Conservation (phyloP, 2,113 vertebrate genomes). For the Tachysurus vachellii region DNA sequence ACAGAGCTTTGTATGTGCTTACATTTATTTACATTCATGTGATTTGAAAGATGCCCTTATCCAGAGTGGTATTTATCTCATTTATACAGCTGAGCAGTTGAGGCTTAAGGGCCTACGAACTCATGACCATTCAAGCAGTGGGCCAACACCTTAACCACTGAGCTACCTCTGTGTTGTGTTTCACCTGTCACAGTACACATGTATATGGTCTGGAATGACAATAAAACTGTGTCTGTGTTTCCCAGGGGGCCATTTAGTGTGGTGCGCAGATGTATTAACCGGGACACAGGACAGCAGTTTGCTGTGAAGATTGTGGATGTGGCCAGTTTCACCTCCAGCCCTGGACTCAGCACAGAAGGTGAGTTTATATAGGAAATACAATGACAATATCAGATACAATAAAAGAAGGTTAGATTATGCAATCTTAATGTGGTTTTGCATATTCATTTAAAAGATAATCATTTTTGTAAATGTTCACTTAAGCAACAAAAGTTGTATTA, state of each 20-base stretch:
- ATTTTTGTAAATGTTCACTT: neutral
- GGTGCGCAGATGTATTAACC: slow-evolving; percentile 97
- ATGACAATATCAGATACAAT: neutral
- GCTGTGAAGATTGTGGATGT: slow-evolving; percentile 99
- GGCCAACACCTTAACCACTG: too few species aligned
- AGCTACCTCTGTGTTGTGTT: neutral
- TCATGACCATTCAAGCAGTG: too few species aligned
- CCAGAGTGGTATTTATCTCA: too few species aligned
- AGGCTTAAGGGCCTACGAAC: too few species aligned
- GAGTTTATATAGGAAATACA: slow-evolving; percentile 55
- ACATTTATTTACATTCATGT: too few species aligned
- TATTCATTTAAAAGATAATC: neutral
- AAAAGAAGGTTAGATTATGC: neutral
- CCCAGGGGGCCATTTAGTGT: slow-evolving; percentile 97
- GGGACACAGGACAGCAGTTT: slow-evolving; percentile 97
- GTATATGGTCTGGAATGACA: neutral
- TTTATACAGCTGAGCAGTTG: too few species aligned
- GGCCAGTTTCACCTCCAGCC: slow-evolving; percentile 99
- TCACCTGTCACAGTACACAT: neutral
- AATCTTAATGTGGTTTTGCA: too few species aligned
- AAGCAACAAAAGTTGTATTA: neutral
- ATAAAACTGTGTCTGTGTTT: slow-evolving; percentile 49
- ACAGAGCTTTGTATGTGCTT: neutral
- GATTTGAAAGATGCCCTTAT: too few species aligned
- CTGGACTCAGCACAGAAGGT: slow-evolving; percentile 99